Percentiles rank a stretch among this genome's conserved stretches.
Conservation (phyloP, 2,113 vertebrate species). For the Chaetodon auriga region DNA sequence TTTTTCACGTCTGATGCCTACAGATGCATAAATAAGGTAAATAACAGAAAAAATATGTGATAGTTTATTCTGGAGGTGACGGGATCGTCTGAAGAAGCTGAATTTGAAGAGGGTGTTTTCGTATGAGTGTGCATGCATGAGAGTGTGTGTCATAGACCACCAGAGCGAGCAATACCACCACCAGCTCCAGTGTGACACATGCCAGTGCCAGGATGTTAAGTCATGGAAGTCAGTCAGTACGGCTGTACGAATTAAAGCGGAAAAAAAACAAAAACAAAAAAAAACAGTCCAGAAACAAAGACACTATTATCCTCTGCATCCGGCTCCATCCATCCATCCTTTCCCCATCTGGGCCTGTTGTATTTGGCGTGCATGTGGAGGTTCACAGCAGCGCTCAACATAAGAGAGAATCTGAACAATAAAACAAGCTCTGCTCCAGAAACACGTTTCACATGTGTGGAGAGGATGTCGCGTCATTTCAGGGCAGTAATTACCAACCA, state of each 20-base stretch:
- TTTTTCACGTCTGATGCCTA: neutral
- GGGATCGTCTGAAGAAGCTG: neutral
- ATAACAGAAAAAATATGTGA: neutral
- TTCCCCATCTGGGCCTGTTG: neutral
- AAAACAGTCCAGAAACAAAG: slow-evolving; percentile 60
- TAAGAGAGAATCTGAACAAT: slow-evolving; percentile 5
- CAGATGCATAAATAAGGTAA: neutral
- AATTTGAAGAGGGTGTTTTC: neutral
- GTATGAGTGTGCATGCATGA: neutral
- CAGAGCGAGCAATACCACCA: slow-evolving; percentile 7
- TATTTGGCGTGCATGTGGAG: slow-evolving; percentile 15
- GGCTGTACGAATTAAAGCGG: slow-evolving; percentile 27
- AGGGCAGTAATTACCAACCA: slow-evolving; percentile 19
- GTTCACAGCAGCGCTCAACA: neutral
- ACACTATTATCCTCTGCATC: slow-evolving; percentile 46
- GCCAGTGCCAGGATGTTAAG: slow-evolving; percentile 59
- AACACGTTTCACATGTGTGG: slow-evolving; percentile 31
- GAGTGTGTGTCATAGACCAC: slow-evolving; percentile 37
- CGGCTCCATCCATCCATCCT: neutral
- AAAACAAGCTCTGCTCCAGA: slow-evolving; percentile 18
- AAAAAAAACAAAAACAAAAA: neutral
- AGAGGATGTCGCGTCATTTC: slow-evolving; percentile 13
- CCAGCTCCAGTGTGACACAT: slow-evolving; percentile 47
- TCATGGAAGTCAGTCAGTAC: slow-evolving; percentile 44
- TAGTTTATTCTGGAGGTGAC: neutral